phyloP scores from a whole-genome alignment of 2,113 vertebrate species.

The Porphyrio hochstetteri region DNA sequence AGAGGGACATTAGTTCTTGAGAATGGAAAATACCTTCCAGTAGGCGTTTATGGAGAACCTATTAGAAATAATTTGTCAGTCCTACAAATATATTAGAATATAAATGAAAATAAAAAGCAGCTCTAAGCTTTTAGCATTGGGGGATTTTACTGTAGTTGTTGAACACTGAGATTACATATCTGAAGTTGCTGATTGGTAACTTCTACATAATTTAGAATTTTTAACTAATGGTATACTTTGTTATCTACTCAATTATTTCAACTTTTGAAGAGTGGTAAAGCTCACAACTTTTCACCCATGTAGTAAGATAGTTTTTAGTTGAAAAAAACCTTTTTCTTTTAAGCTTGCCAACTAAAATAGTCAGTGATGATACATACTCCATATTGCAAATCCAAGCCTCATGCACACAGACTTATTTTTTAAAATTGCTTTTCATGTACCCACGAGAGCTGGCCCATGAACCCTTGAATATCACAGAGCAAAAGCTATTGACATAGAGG shows the following conservation, averaged over 20 bases:
- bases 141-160: neutral
- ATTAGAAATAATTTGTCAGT: neutral
- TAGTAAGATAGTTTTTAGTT: neutral
- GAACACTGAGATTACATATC: neutral
- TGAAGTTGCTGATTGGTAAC: neutral
- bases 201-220: neutral
- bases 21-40: neutral
- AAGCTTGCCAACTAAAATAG: neutral
- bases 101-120: neutral
- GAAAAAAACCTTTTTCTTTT: neutral
- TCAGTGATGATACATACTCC: neutral
- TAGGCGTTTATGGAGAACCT: neutral
- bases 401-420: neutral
- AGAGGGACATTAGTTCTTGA: neutral
- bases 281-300: neutral
- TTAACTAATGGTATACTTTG: neutral
- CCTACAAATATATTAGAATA: neutral
- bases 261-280: neutral
- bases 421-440: neutral
- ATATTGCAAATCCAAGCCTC: neutral
- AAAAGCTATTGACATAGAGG: neutral
- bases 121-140: neutral
- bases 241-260: neutral
- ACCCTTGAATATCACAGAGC: neutral
- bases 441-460: neutral